Conservation (phyloP, 2,113 vertebrate genomes). For the Oryzias woworae region DNA sequence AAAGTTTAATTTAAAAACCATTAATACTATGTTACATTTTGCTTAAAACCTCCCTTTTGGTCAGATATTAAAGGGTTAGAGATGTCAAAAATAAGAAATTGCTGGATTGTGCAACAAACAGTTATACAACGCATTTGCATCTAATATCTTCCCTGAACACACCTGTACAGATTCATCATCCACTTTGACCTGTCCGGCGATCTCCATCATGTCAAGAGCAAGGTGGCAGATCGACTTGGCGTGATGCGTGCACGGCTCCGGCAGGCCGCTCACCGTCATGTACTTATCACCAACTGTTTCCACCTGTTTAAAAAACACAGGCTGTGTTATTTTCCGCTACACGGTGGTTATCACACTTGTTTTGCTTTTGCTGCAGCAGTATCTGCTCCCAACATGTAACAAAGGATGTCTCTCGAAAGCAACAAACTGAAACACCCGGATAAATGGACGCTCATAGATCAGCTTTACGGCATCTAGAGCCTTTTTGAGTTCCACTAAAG, state of each 20-base stretch:
- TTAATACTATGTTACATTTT: no score
- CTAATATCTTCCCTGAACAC: constrained; percentile 4
- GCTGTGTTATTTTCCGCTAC: no score
- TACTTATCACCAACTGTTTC: constrained; percentile 99
- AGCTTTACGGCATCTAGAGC: constrained; percentile 59
- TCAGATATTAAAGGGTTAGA: no score
- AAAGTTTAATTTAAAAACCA: no score
- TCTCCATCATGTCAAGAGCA: constrained; percentile 98
- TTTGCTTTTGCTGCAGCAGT: constrained; percentile 15
- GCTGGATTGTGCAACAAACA: no score
- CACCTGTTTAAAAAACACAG: constrained; percentile 77
- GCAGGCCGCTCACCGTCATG: constrained; percentile 98
- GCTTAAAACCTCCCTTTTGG: no score
- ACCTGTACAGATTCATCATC: constrained; percentile 96
- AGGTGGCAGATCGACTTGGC: constrained; percentile 96
- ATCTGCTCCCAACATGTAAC: constrained; percentile 17
- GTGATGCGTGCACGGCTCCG: constrained; percentile 95
- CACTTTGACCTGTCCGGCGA: constrained; percentile 95
- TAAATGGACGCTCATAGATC: constrained; percentile 71
- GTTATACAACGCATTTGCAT: no score
- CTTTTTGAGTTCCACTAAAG: constrained; percentile 61
- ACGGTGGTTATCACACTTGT: neutral
- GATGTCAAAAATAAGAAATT: no score
- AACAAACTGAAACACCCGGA: constrained; percentile 62
- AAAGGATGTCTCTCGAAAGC: constrained; percentile 17